Percentiles rank a stretch among this genome's conserved stretches.
These are phyloP conservation scores for Leptinotarsa peninsularis DNA, from an alignment of 2,888 invertebrate genomes.

Conservation along the genomic window DNA sequence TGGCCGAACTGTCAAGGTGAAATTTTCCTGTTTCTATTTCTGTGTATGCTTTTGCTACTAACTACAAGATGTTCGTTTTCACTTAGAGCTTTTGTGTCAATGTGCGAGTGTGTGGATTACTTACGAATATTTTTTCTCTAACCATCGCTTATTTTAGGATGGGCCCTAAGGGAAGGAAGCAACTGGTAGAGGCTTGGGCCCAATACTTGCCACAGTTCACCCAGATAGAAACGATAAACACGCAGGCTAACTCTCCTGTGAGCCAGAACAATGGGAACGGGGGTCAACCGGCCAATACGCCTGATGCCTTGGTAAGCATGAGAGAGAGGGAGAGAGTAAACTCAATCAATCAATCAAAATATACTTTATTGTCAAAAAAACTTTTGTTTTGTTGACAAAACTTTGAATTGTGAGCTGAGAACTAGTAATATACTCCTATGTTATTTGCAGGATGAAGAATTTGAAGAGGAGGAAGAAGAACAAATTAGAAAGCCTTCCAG, in stretches of 20 bases:
- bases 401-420: not conserved
- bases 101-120: not conserved
- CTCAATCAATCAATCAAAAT: not conserved
- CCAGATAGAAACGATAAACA: conserved; percentile 82
- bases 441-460: conserved; percentile 76
- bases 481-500: conserved; percentile 89
- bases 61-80: not conserved
- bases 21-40: conserved; percentile 17
- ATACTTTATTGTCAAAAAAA: too few species aligned
- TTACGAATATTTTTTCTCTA: not conserved
- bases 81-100: not conserved
- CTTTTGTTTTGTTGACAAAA: not conserved
- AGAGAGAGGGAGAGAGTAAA: not conserved
- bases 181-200: conserved; percentile 95
- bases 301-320: conserved; percentile 52
- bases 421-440: not conserved
- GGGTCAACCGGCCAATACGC: conserved; percentile 50
- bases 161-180: conserved; percentile 91
- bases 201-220: conserved; percentile 92
- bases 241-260: conserved; percentile 69
- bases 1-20: conserved; percentile 82
- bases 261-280: conserved; percentile 66
- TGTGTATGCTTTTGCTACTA: not conserved
- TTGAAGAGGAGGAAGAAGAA: conserved; percentile 87
- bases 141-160: conserved; percentile 69